phyloP scores from a whole-genome alignment of 2,113 vertebrate genomes.

The Otus sunia region DNA sequence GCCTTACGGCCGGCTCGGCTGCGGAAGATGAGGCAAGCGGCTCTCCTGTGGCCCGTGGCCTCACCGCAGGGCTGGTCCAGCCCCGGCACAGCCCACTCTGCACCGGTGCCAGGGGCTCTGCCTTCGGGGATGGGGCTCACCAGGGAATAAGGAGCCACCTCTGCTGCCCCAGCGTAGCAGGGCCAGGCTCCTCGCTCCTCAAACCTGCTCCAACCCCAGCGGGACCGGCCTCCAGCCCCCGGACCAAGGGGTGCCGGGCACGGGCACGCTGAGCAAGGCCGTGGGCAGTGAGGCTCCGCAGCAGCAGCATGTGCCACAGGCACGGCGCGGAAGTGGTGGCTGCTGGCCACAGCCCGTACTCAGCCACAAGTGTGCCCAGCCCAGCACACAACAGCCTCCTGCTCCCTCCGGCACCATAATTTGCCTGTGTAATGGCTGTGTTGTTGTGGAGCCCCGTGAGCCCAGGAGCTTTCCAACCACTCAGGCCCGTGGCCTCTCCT shows the following conservation, averaged over 20 bases:
- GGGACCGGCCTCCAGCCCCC: not conserved
- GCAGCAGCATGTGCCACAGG: not conserved
- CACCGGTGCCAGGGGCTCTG: not conserved
- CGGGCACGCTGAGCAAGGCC: fast-evolving
- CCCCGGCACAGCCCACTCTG: not conserved
- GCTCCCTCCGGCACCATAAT: fast-evolving
- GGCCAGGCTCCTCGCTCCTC: not conserved
- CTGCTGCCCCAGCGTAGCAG: too few species aligned
- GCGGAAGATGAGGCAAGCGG: fast-evolving
- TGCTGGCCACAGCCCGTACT: not conserved
- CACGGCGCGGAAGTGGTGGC: fast-evolving
- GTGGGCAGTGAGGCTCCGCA: not conserved
- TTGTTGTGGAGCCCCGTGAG: fast-evolving
- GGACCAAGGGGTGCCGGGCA: not conserved
- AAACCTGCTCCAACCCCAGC: too few species aligned
- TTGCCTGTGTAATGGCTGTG: not conserved
- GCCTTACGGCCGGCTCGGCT: not conserved
- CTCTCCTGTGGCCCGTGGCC: not conserved
- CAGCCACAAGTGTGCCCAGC: not conserved
- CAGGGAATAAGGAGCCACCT: fast-evolving
- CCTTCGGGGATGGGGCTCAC: too few species aligned
- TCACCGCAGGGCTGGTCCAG: too few species aligned
- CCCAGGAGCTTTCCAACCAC: too few species aligned
- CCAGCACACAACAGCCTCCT: fast-evolving
- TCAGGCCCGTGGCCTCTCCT: not conserved